Conservation (phyloP, 2,797 vertebrate species). For the Astyanax mexicanus region DNA sequence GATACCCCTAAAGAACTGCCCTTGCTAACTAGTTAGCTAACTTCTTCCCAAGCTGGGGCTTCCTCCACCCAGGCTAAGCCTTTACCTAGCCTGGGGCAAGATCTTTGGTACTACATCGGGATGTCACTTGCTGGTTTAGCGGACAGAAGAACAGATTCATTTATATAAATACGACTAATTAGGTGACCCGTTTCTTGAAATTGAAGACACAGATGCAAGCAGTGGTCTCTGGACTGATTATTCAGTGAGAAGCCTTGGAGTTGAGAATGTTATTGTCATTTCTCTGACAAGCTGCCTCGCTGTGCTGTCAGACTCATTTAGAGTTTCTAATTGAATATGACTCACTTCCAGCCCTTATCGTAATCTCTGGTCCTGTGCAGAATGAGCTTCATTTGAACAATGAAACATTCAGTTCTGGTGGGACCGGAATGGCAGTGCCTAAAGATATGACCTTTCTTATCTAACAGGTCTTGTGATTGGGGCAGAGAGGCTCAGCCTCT, state of each 20-base stretch:
- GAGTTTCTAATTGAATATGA: conserved; percentile 15
- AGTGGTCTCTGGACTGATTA: neutral
- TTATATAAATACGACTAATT: neutral
- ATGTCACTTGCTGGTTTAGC: too few relatives aligned
- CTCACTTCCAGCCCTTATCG: conserved; percentile 3
- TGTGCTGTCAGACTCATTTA: conserved; percentile 36
- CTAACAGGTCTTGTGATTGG: conserved; percentile 13
- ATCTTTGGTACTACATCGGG: too few relatives aligned
- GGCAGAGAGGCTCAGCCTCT: neutral
- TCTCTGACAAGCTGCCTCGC: conserved; percentile 40
- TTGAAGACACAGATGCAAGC: neutral
- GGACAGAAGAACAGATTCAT: too few relatives aligned
- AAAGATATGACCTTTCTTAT: neutral
- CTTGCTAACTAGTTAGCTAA: too few relatives aligned
- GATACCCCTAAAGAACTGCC: too few relatives aligned
- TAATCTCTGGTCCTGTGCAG: conserved; percentile 9
- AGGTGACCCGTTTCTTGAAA: neutral
- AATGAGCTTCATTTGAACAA: conserved; percentile 17
- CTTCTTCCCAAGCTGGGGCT: too few relatives aligned
- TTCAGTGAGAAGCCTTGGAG: neutral
- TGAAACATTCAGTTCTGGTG: neutral
- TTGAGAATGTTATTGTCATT: conserved; percentile 4
- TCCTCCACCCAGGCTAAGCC: too few relatives aligned
- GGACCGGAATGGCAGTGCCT: neutral
- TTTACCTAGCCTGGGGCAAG: too few relatives aligned